These are phyloP conservation scores for Hybos culiciformis DNA, from an alignment of 2,888 invertebrate genomes.

Conservation along the genomic window DNA sequence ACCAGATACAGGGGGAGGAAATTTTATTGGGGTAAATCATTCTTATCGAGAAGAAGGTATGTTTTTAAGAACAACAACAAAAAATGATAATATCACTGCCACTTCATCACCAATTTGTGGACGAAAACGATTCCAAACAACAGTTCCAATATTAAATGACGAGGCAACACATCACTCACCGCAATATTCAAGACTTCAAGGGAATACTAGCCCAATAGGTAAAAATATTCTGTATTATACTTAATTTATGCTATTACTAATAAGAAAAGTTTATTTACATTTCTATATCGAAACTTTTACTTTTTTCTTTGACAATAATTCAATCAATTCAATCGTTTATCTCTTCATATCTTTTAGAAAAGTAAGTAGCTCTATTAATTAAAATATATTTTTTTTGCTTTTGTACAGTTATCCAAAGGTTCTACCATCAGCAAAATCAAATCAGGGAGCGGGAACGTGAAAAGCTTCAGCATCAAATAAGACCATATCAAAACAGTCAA, in stretches of 20 bases:
- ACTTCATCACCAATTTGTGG: slow-evolving; percentile 15
- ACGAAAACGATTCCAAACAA: slow-evolving; percentile 22
- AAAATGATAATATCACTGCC: slow-evolving; percentile 1
- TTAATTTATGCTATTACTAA: too few species aligned
- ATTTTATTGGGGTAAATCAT: slow-evolving; percentile 13
- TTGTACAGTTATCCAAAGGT: slow-evolving; percentile 51
- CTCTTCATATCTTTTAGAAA: too few species aligned
- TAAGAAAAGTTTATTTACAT: neutral
- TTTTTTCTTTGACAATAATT: too few species aligned
- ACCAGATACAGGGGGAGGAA: slow-evolving; percentile 19
- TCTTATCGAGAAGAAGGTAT: slow-evolving; percentile 2
- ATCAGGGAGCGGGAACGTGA: slow-evolving; percentile 41
- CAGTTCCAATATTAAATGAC: slow-evolving; percentile 16
- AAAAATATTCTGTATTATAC: slow-evolving; percentile 2
- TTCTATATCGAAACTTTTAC: neutral
- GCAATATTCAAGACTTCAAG: slow-evolving; percentile 34
- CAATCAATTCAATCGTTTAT: too few species aligned
- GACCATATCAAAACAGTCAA: slow-evolving; percentile 4
- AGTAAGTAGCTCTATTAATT: too few species aligned
- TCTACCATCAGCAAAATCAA: slow-evolving; percentile 66
- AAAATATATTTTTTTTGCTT: neutral
- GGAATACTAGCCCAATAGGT: slow-evolving; percentile 61
- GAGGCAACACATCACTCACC: slow-evolving; percentile 14
- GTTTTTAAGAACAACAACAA: too few species aligned
- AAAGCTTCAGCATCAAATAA: slow-evolving; percentile 21